phyloP scores from a whole-genome alignment of 2,888 invertebrate species.

The Altica lythri region DNA sequence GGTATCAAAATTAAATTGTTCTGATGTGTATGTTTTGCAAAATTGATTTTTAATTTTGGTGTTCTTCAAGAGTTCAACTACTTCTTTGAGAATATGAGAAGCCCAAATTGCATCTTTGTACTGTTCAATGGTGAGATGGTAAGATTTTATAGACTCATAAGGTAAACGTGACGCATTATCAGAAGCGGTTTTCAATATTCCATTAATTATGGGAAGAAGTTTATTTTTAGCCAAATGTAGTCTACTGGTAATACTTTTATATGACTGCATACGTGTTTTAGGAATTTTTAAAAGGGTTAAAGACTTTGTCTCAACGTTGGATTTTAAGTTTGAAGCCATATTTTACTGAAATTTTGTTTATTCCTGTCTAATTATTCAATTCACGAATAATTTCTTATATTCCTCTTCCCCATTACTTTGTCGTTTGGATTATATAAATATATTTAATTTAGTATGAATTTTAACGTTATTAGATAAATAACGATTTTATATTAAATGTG shows the following conservation, averaged over 20 bases:
- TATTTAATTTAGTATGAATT: too few relatives aligned
- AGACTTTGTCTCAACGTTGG: too few relatives aligned
- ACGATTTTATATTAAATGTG: too few relatives aligned
- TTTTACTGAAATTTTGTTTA: too few relatives aligned
- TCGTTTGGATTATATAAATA: too few relatives aligned
- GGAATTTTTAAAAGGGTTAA: constrained; percentile 7
- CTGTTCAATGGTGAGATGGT: constrained; percentile 33
- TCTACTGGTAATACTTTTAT: constrained; percentile 21
- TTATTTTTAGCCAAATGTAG: constrained; percentile 30
- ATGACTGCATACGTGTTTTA: neutral
- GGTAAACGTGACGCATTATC: constrained; percentile 5
- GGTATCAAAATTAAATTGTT: constrained; percentile 30
- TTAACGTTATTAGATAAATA: too few relatives aligned
- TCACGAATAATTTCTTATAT: too few relatives aligned
- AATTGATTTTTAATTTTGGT: constrained; percentile 20
- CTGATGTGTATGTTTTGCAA: constrained; percentile 16
- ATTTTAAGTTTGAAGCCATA: neutral
- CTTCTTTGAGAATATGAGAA: constrained; percentile 31
- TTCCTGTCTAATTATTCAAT: too few relatives aligned
- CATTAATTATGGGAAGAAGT: constrained; percentile 28
- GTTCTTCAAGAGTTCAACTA: constrained; percentile 18
- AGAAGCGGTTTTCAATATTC: constrained; percentile 26
- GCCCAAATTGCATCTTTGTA: constrained; percentile 37
- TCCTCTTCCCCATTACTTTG: too few relatives aligned
- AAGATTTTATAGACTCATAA: constrained; percentile 9